Percentiles rank a stretch among this genome's conserved stretches.
Evolutionary conservation across 1,140 invertebrate genomes (phyloP).

Genomic region (Patella vulgata): DNA sequence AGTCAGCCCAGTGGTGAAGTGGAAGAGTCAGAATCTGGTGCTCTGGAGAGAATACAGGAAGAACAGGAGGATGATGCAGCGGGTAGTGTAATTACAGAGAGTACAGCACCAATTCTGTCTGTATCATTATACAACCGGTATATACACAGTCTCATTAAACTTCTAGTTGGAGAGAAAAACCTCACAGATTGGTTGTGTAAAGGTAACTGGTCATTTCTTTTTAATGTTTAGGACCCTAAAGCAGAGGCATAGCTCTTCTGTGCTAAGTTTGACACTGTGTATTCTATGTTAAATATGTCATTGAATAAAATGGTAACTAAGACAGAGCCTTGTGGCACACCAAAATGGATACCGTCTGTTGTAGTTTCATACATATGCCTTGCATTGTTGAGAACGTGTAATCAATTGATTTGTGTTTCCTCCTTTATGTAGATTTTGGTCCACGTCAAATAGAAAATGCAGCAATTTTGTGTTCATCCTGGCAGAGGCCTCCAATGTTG

Average conservation of each 20-base stretch:
- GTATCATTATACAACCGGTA: constrained; percentile 59
- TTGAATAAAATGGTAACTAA: no score
- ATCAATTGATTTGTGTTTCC: no score
- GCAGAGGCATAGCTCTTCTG: no score
- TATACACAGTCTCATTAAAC: constrained; percentile 57
- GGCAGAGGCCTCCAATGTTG: constrained; percentile 63
- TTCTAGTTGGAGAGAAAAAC: constrained; percentile 57
- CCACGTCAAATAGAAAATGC: constrained; percentile 63
- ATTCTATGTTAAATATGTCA: no score
- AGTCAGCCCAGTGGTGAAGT: no score
- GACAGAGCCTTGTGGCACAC: no score
- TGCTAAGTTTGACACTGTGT: no score
- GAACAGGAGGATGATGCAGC: constrained; percentile 27
- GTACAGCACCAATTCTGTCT: constrained; percentile 47
- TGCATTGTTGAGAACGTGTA: no score
- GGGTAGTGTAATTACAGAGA: constrained; percentile 41
- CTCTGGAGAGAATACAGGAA: constrained; percentile 16
- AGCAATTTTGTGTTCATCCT: constrained; percentile 59
- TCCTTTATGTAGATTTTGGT: constrained; percentile 56
- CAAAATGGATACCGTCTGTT: no score
- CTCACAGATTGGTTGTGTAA: constrained; percentile 60
- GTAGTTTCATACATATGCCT: no score
- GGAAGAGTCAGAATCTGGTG: neutral
- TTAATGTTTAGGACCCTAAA: constrained; percentile 2
- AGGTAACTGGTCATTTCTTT: constrained; percentile 44